Conservation (phyloP, 2,113 vertebrate genomes). For the Serinus canaria region DNA sequence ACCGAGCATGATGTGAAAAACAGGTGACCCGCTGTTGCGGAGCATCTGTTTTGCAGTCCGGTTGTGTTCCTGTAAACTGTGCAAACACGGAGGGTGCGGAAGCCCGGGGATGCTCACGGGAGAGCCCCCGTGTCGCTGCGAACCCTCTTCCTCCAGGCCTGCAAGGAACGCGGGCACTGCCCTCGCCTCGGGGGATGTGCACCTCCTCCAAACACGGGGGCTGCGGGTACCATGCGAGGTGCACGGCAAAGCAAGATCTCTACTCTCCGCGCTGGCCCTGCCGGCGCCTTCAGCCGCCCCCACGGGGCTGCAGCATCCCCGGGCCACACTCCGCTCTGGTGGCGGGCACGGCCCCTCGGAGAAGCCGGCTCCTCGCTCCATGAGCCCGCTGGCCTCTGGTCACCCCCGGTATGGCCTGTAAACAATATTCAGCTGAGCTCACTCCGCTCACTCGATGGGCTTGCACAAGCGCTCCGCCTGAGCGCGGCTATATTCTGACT, state of each 20-base stretch:
- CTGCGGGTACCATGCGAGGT: background rate
- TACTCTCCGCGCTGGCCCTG: background rate
- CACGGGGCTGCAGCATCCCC: background rate
- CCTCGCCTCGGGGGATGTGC: background rate
- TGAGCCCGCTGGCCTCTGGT: background rate
- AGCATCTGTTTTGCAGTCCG: constrained; percentile 12
- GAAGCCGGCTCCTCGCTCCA: background rate
- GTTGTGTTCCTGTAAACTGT: background rate
- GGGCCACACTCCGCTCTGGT: too few species aligned
- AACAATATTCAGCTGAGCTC: background rate
- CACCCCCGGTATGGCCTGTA: background rate
- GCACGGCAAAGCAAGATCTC: background rate
- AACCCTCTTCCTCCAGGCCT: background rate
- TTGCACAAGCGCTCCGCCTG: background rate
- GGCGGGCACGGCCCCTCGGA: background rate
- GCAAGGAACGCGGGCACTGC: background rate
- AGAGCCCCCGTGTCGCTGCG: background rate
- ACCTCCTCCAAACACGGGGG: background rate
- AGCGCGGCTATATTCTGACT: background rate
- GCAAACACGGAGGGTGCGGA: background rate
- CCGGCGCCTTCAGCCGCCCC: background rate
- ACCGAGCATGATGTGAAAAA: constrained; percentile 21
- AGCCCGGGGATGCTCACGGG: background rate
- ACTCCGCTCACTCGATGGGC: too few species aligned
- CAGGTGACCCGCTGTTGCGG: background rate